Conservation (phyloP, 2,797 vertebrate genomes). For the Phalanger gymnotis region DNA sequence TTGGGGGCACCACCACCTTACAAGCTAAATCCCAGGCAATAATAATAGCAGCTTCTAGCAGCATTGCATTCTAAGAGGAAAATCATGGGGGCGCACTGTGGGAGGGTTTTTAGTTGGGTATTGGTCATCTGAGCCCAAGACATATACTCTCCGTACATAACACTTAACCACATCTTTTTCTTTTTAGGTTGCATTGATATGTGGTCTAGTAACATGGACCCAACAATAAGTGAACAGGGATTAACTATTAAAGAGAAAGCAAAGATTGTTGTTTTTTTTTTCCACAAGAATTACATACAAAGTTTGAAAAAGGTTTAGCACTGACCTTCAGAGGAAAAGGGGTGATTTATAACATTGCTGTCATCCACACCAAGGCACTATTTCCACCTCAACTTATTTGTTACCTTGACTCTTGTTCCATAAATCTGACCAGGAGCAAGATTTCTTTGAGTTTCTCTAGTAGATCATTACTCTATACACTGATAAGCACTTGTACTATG, state of each 20-base stretch:
- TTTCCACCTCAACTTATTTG: constrained; percentile 60
- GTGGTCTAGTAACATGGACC: neutral
- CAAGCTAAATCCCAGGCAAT: neutral
- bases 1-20: too few relatives aligned
- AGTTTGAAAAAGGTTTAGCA: constrained; percentile 35
- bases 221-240: constrained; percentile 14
- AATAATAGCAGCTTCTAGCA: neutral
- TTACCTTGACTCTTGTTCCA: constrained; percentile 41
- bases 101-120: neutral
- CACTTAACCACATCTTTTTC: neutral
- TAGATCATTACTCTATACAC: constrained; percentile 60
- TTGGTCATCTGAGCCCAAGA: neutral
- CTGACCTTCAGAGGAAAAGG: constrained; percentile 14
- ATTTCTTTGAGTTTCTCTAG: constrained; percentile 62
- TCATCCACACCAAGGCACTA: constrained; percentile 12
- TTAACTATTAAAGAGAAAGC: neutral
- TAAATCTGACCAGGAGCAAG: constrained; percentile 64
- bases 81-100: neutral
- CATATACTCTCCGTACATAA: neutral
- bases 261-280: neutral
- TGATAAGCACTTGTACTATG: constrained; percentile 56
- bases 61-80: neutral
- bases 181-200: neutral
- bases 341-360: constrained; percentile 40
- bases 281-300: constrained; percentile 9